These are phyloP conservation scores for Calyptommatus sinebrachiatus DNA, from an alignment of 2,113 vertebrate genomes.

Conservation along the genomic window DNA sequence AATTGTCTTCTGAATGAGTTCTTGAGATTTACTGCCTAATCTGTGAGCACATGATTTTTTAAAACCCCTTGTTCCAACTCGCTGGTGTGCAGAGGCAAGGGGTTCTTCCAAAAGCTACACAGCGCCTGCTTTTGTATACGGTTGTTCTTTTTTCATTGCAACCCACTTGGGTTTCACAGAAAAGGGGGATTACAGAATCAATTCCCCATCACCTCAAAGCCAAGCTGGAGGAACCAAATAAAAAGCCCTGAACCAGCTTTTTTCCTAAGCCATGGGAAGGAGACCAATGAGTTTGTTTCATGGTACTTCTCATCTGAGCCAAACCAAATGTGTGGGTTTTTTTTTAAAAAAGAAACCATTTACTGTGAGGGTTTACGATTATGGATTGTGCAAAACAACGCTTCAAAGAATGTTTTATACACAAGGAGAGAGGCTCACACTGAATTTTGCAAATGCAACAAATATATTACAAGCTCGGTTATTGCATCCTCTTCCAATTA, in stretches of 20 bases:
- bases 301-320: not conserved
- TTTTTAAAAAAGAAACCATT: too few species aligned
- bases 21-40: not conserved
- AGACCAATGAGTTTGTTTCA: not conserved
- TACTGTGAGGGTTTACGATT: not conserved
- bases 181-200: not conserved
- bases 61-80: not conserved
- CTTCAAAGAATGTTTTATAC: not conserved
- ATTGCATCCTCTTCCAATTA: too few species aligned
- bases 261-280: not conserved
- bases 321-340: too few species aligned
- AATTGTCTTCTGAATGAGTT: not conserved
- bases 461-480: not conserved
- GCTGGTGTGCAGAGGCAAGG: not conserved
- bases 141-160: not conserved
- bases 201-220: too few species aligned
- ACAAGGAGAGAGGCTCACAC: not conserved
- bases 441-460: not conserved
- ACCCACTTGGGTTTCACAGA: too few species aligned
- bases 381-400: too few species aligned
- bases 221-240: too few species aligned
- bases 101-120: not conserved
- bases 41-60: not conserved
- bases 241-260: too few species aligned
- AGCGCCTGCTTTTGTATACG: not conserved